phyloP scores from a whole-genome alignment of 2,113 vertebrate genomes.

The Daboia siamensis region DNA sequence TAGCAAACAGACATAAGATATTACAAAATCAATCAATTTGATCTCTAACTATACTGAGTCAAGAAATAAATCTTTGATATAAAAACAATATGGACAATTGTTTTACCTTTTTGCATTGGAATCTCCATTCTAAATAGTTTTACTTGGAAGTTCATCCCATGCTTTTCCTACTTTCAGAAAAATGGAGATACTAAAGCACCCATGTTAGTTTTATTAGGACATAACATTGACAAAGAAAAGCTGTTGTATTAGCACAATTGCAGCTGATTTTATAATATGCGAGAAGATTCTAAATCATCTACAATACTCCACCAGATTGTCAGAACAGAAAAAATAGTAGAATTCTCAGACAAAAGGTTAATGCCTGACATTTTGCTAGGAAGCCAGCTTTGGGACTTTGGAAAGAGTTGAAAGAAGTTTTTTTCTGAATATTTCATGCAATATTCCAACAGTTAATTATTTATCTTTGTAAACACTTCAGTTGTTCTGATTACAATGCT shows the following conservation, averaged over 20 bases:
- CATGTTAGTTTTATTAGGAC: neutral
- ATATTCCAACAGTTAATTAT: conserved; percentile 25
- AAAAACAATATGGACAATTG: neutral
- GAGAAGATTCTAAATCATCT: neutral
- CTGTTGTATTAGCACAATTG: neutral
- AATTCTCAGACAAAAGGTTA: neutral
- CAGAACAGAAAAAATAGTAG: neutral
- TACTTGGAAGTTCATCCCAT: neutral
- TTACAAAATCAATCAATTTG: neutral
- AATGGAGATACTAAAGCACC: neutral
- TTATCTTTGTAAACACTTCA: neutral
- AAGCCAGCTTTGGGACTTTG: neutral
- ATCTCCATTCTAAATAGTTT: neutral
- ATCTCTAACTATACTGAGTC: neutral
- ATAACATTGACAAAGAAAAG: neutral
- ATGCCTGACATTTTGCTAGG: neutral
- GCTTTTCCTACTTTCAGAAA: neutral
- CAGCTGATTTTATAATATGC: neutral
- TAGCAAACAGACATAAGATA: neutral
- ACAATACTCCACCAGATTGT: neutral
- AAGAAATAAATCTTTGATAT: neutral
- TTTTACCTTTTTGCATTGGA: neutral
- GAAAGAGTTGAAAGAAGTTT: neutral
- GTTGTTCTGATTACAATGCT: neutral
- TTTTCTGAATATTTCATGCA: neutral